Evolutionary conservation across 2,113 vertebrate species (phyloP), one percentile per base, ranked within the genome.

Genomic region (Erinaceus europaeus): DNA sequence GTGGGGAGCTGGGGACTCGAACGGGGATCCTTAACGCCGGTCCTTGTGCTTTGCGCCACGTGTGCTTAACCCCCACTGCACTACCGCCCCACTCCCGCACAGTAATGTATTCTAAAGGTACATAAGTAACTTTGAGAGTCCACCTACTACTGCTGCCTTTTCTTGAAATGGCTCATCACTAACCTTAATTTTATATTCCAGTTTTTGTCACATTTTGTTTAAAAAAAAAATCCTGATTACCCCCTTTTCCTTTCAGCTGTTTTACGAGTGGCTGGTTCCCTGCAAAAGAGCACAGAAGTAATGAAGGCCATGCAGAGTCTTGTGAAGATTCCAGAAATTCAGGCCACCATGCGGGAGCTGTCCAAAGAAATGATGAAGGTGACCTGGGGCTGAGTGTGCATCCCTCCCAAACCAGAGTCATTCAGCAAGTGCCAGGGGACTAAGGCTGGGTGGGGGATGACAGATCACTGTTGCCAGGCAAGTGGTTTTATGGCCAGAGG

Each of bases 351-450:
- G 99, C 98, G 98, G 87, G 99, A 99, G 0, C 95, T 99, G 29
- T 99, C 98, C 88, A 99, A 99, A 93, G 99, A 99, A 96, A 99
- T 99, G 99, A 99, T 98, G 98, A 99, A 99, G 98, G 99, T 99
- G 59, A 97, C 96, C 40, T 48, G 40, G 53, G 29, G n/a, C 42
- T 42, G 7, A n/a, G 20, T 46, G 38, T 80, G 20, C 72, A 38
- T 32, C 65, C 46, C 38, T 5, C 59, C 69, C 67, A 27, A 25
- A n/a, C 29, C 34, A 5, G 21, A 7, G 15, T 50, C 14, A 18
- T 36, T 75, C 52, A 75, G 42, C 55, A 55, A 27, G 38, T 2
- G 21, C 27, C 62, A 21, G 62, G 46, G 29, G 40, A 21, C 21
- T 42, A 3, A 25, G 73, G 21, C 4, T 15, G 20, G 46, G 10